These are phyloP conservation scores for Myanophis thanlyinensis DNA, from an alignment of 2,113 vertebrate species.

Conservation along the genomic window DNA sequence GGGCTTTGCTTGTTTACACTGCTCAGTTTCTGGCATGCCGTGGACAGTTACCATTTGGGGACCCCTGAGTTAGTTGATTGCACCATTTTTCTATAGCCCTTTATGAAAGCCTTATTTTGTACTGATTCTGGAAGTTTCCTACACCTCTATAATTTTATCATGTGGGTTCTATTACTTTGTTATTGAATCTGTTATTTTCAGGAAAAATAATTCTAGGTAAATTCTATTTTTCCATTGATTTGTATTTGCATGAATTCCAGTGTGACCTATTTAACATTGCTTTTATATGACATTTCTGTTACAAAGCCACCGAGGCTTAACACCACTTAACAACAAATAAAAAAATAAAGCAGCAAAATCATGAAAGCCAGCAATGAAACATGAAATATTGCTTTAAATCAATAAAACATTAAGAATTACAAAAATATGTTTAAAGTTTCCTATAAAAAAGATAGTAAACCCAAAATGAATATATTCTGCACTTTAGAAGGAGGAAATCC, in stretches of 20 bases:
- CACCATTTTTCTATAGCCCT: background rate
- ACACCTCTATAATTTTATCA: background rate
- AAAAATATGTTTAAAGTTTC: background rate
- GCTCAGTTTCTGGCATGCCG: too few species aligned
- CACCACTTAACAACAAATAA: background rate
- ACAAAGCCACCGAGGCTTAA: background rate
- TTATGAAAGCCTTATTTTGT: background rate
- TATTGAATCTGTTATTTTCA: background rate
- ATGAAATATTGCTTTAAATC: background rate
- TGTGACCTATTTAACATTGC: background rate
- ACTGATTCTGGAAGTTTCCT: background rate
- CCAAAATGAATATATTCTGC: background rate
- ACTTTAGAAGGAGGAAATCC: background rate
- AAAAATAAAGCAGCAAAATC: background rate
- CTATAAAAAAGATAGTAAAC: background rate
- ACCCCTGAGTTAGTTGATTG: background rate
- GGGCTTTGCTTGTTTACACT: too few species aligned
- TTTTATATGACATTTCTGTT: background rate
- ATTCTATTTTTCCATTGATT: background rate
- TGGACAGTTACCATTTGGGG: too few species aligned
- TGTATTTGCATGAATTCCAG: background rate
- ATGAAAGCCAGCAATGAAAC: background rate
- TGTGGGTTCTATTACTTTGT: background rate
- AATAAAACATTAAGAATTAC: background rate
- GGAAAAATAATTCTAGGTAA: background rate